These are phyloP conservation scores for Heteropelma amictum DNA, from an alignment of 2,888 invertebrate genomes.

Conservation along the genomic window DNA sequence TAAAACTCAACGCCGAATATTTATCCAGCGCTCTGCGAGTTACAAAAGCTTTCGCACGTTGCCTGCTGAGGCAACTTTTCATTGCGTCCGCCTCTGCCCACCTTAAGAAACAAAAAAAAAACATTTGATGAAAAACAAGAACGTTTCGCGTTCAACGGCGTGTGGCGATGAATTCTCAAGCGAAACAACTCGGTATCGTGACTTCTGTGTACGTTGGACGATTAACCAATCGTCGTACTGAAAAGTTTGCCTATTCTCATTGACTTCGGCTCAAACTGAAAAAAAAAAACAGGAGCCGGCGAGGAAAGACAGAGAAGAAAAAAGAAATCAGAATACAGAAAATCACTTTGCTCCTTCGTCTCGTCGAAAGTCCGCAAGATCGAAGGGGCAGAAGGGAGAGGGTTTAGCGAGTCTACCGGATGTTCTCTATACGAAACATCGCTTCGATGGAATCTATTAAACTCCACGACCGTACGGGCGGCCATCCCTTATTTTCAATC, in stretches of 20 bases:
- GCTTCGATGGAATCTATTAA: conserved; percentile 67
- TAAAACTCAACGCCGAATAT: too few species aligned
- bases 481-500: conserved; percentile 65
- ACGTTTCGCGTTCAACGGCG: too few species aligned
- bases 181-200: conserved; percentile 26
- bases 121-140: neutral
- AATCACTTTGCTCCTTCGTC: conserved; percentile 49
- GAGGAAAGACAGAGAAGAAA: conserved; percentile 23
- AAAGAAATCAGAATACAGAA: conserved; percentile 7
- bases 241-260: conserved; percentile 22
- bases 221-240: conserved; percentile 43
- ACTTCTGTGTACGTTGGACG: conserved; percentile 20
- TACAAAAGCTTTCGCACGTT: too few species aligned
- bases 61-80: too few species aligned
- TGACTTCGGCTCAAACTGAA: conserved; percentile 22
- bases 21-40: too few species aligned
- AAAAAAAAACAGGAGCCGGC: conserved; percentile 33
- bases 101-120: neutral
- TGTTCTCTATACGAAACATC: conserved; percentile 16
- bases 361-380: conserved; percentile 22
- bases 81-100: too few species aligned
- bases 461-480: conserved; percentile 56
- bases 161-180: conserved; percentile 17
- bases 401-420: conserved; percentile 3
- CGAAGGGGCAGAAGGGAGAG: neutral